Conservation (phyloP, 2,113 vertebrate species). For the Cynoglossus semilaevis region DNA sequence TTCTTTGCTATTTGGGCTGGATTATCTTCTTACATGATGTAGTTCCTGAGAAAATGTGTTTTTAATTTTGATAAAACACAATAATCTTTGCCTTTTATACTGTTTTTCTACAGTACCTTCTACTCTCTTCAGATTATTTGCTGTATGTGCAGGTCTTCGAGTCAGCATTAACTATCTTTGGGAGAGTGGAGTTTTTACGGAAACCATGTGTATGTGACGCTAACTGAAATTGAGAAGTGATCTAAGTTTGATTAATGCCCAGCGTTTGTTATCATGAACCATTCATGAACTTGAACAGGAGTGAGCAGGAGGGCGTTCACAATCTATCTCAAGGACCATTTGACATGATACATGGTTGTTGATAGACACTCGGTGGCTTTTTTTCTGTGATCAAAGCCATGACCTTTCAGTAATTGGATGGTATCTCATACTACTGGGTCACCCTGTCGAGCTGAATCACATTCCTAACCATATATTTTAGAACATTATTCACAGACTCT, state of each 20-base stretch:
- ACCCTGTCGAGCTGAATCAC: slow-evolving; percentile 15
- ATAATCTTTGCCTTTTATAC: neutral
- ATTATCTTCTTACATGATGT: too few species aligned
- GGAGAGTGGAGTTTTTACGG: neutral
- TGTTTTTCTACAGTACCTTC: neutral
- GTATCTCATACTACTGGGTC: slow-evolving; percentile 40
- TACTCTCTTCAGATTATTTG: neutral
- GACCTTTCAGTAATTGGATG: slow-evolving; percentile 62
- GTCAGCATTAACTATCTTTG: neutral
- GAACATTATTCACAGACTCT: neutral
- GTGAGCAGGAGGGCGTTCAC: slow-evolving; percentile 20
- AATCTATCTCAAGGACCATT: slow-evolving; percentile 45
- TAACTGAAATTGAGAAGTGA: slow-evolving; percentile 5
- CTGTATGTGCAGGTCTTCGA: neutral
- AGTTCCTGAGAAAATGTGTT: too few species aligned
- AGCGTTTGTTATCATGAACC: neutral
- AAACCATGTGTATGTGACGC: neutral
- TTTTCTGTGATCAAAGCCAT: slow-evolving; percentile 51
- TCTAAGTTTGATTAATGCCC: slow-evolving; percentile 18
- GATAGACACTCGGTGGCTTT: slow-evolving; percentile 38
- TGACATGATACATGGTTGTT: slow-evolving; percentile 39
- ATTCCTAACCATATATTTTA: neutral
- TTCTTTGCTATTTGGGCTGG: too few species aligned
- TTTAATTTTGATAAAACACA: too few species aligned
- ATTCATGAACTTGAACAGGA: slow-evolving; percentile 28